These are phyloP conservation scores for Athrips mouffetella DNA, from an alignment of 2,888 invertebrate genomes.

Conservation along the genomic window DNA sequence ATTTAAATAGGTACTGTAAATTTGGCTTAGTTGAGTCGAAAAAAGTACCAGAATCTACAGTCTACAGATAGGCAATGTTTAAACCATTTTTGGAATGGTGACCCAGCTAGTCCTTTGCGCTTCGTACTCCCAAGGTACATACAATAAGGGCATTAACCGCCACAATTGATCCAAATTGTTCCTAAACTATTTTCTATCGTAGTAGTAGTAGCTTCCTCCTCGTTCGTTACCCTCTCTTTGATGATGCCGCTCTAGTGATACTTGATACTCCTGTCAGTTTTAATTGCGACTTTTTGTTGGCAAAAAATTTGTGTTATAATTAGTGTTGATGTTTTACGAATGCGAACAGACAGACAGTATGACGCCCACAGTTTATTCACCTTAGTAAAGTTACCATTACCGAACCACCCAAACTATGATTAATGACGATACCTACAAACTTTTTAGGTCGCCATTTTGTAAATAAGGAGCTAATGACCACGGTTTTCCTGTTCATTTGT, in stretches of 20 bases:
- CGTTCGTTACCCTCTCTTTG: slow-evolving; percentile 37
- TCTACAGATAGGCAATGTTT: too few relatives aligned
- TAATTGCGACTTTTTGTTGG: slow-evolving; percentile 40
- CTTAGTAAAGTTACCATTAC: not conserved
- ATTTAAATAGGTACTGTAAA: too few relatives aligned
- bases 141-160: slow-evolving; percentile 33
- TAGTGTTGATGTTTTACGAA: slow-evolving; percentile 22
- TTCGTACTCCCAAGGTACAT: slow-evolving; percentile 24
- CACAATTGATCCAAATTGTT: slow-evolving; percentile 42
- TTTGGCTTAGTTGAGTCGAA: too few relatives aligned
- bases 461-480: not conserved
- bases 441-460: not conserved
- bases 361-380: slow-evolving; percentile 37
- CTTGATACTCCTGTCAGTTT: slow-evolving; percentile 35
- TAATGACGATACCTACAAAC: slow-evolving; percentile 20
- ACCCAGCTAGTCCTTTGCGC: not conserved
- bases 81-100: too few relatives aligned
- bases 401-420: slow-evolving; percentile 33
- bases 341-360: slow-evolving; percentile 35
- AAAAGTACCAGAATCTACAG: too few relatives aligned
- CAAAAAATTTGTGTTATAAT: slow-evolving; percentile 34
- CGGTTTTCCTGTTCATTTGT: too few relatives aligned
- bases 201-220: slow-evolving; percentile 10
- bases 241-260: slow-evolving; percentile 33
- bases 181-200: slow-evolving; percentile 21